Evolutionary conservation across 2,113 vertebrate genomes (phyloP).

Genomic region (Natator depressus): DNA sequence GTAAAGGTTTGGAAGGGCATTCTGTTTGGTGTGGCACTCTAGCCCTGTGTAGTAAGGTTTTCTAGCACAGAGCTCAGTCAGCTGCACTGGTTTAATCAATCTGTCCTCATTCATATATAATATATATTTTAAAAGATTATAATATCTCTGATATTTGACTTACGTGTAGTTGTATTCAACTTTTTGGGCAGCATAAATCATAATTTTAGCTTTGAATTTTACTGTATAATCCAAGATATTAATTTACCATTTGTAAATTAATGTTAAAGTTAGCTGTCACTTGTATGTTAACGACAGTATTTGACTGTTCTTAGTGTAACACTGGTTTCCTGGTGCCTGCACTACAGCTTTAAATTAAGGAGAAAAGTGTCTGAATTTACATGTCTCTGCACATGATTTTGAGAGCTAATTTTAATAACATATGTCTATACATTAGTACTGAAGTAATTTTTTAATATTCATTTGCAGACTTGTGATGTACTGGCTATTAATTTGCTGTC

Average conservation of each 20-base stretch:
- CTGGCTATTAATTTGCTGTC: slow-evolving; percentile 38
- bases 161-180: slow-evolving; percentile 8
- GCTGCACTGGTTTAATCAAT: slow-evolving; percentile 53
- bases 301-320: slow-evolving; percentile 27
- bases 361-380: slow-evolving; percentile 35
- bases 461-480: neutral
- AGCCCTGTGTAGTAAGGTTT: slow-evolving; percentile 63
- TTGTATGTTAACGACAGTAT: slow-evolving; percentile 28
- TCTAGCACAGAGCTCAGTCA: slow-evolving; percentile 50
- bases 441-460: slow-evolving; percentile 33
- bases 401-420: slow-evolving; percentile 29
- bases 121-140: neutral
- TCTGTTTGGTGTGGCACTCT: slow-evolving; percentile 61
- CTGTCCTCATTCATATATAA: neutral
- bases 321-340: slow-evolving; percentile 45
- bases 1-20: slow-evolving; percentile 75
- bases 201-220: slow-evolving; percentile 4
- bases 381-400: slow-evolving; percentile 19
- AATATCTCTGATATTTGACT: slow-evolving; percentile 37
- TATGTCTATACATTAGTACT: slow-evolving; percentile 29
- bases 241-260: slow-evolving; percentile 49
- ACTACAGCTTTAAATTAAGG: slow-evolving; percentile 49
- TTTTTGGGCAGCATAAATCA: slow-evolving; percentile 48
- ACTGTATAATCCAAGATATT: slow-evolving; percentile 16
- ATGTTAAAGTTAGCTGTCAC: slow-evolving; percentile 27